Evolutionary conservation across 2,888 invertebrate genomes (phyloP).

Genomic region (Isotomurus palustris): DNA sequence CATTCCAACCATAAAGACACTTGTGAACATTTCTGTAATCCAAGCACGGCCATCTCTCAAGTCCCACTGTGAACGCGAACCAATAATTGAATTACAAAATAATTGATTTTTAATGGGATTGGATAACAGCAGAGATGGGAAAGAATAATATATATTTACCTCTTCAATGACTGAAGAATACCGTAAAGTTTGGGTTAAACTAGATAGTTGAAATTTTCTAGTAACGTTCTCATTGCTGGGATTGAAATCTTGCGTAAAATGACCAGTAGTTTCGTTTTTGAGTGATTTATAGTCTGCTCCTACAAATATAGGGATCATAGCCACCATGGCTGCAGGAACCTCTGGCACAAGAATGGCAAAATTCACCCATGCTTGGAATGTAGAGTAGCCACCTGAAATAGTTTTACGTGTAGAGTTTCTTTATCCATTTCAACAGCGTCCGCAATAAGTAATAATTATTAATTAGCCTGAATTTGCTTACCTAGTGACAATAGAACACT

Average conservation of each 20-base stretch:
- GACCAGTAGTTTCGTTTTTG: no score
- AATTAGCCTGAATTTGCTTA: no score
- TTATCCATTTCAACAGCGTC: no score
- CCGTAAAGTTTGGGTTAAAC: no score
- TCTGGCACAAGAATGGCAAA: constrained; percentile 22
- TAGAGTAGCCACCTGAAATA: constrained; percentile 26
- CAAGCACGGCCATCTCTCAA: constrained; percentile 24
- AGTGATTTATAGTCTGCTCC: no score
- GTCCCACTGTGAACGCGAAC: constrained; percentile 21
- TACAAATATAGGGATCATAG: constrained; percentile 25
- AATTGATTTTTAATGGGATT: no score
- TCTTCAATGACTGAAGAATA: no score
- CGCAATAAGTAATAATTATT: no score
- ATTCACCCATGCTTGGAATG: constrained; percentile 24
- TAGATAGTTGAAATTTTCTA: no score
- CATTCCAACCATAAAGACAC: constrained; percentile 32
- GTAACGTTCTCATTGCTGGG: background rate
- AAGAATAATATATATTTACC: no score
- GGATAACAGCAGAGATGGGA: no score
- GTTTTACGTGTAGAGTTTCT: background rate
- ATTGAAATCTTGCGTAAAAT: background rate
- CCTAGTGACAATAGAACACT: constrained; percentile 8
- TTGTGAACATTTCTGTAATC: constrained; percentile 34
- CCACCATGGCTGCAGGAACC: constrained; percentile 22
- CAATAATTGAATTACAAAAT: background rate